Base-by-base conservation (phyloP, 1,140 invertebrate species). In the Caenorhabditis latens region DNA sequence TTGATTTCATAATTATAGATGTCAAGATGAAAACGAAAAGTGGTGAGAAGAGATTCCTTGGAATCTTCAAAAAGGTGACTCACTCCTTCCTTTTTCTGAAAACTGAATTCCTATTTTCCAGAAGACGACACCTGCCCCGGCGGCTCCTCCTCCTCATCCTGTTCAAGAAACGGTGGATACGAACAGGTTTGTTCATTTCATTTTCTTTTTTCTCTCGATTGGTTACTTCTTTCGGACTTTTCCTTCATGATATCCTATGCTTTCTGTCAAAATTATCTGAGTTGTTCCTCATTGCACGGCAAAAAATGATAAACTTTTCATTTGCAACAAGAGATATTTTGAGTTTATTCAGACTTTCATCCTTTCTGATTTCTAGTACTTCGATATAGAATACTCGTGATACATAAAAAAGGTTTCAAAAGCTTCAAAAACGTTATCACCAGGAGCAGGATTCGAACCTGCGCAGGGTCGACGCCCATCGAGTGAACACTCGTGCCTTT, bases 51-150 rank as follows among this genome's bases (percentile, higher is more conserved):
- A 46, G 71, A 11, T 32, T 79, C 9, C 53, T 79, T 14, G 71
- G 71, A 50, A 43, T 79, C 46, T 79, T 79, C 71, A 79, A 50
- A 32, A 79, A 79, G 71, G 71, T 79, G 32, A 32, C 5, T 4
- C 46, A 19, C 21, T 24, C 11, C 2, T 8, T 24, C 19, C 4
- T 7, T 13, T 53, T 11, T 14, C 13, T 8, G n/a, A 24, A 79
- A 79, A 21, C 11, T 9, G 11, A 9, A 24, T 19, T 46, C 11
- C 21, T 43, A 4, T 24, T 79, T 79, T 50, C 24, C 46, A 79
- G 71, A 79, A 79, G 46, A 79, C 71, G 14, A 79, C 71, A 46
- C 71, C 71, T 11, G 71, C 71, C 19, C 71, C 71, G 14, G 43
- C 21, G 46, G 46, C 71, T 79, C 71, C 71, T 19, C 42, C 65